Conservation (phyloP, 2,113 vertebrate species). For the Lampris incognitus region DNA sequence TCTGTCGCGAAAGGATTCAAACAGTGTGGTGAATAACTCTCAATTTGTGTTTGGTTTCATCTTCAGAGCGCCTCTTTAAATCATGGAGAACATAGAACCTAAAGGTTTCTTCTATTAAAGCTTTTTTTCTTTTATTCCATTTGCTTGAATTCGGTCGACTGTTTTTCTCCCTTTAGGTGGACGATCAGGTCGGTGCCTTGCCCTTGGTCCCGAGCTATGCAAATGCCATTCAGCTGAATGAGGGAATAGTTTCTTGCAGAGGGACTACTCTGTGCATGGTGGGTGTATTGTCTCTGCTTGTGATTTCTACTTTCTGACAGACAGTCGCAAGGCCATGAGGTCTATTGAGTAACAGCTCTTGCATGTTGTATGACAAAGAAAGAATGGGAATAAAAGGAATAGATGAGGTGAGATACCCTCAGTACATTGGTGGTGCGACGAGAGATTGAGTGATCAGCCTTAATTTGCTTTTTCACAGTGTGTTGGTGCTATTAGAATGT, state of each 20-base stretch:
- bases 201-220: conserved; percentile 2
- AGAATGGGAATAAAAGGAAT: neutral
- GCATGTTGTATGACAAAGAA: neutral
- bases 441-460: neutral
- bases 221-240: neutral
- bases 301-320: too few relatives aligned
- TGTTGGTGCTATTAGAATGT: neutral
- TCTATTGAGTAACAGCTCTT: neutral
- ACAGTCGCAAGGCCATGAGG: conserved; percentile 5
- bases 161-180: neutral
- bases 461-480: too few relatives aligned
- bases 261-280: neutral
- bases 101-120: too few relatives aligned
- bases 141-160: too few relatives aligned
- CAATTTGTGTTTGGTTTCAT: too few relatives aligned
- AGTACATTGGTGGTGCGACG: neutral
- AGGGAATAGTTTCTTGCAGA: neutral
- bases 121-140: too few relatives aligned
- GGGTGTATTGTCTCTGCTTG: neutral
- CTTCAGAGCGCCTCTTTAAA: too few relatives aligned
- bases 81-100: too few relatives aligned
- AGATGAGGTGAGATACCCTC: too few relatives aligned
- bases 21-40: too few relatives aligned
- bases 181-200: neutral
- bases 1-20: too few relatives aligned